Conservation (phyloP, 2,113 vertebrate genomes). For the Mionectes macconnelli region DNA sequence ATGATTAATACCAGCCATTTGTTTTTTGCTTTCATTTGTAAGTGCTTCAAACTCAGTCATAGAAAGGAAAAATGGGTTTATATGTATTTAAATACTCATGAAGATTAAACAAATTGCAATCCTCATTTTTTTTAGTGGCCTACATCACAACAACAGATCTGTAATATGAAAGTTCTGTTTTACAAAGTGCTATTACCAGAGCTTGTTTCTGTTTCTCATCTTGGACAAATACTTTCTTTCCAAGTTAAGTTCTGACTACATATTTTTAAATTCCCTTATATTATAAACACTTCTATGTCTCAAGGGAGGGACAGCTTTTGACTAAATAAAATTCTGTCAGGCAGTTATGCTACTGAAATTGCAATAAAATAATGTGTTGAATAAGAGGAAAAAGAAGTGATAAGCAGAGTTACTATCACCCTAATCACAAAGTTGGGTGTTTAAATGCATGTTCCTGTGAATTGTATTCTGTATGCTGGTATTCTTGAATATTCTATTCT, state of each 20-base stretch:
- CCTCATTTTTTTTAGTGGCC: not conserved
- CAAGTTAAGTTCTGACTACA: constrained; percentile 3
- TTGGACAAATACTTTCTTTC: constrained; percentile 26
- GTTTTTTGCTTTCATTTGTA: constrained; percentile 19
- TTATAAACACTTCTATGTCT: not conserved
- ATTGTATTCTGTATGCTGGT: not conserved
- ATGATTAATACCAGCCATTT: not conserved
- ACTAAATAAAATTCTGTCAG: not conserved
- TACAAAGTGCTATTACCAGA: not conserved
- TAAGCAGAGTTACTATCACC: not conserved
- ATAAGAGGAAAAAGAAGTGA: not conserved
- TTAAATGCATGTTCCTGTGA: not conserved
- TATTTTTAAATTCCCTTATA: constrained; percentile 29
- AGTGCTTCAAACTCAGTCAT: constrained; percentile 4
- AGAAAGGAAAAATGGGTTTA: constrained; percentile 20
- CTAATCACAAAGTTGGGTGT: not conserved
- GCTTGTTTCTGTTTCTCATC: constrained; percentile 40
- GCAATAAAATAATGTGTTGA: not conserved
- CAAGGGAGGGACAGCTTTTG: not conserved
- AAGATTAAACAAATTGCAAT: constrained; percentile 37
- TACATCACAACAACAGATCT: not conserved
- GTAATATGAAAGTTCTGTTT: not conserved
- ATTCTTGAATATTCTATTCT: not conserved
- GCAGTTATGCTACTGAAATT: not conserved
- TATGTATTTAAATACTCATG: constrained; percentile 30